These are phyloP conservation scores for Pseudopipra pipra DNA, from an alignment of 2,113 vertebrate genomes.

Conservation along the genomic window DNA sequence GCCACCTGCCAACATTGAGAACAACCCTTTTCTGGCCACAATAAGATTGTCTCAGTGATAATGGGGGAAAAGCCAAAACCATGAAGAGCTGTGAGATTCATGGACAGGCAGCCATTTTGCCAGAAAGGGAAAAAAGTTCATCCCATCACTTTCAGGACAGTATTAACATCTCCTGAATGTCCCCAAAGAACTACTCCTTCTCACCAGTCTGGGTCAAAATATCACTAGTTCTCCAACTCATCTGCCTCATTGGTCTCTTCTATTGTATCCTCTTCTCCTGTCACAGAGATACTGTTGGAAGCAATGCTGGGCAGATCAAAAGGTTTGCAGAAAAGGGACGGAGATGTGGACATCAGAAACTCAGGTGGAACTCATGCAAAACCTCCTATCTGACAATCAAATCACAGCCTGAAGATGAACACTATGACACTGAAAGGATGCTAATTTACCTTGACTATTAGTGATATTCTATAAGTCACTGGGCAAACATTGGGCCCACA, in stretches of 20 bases:
- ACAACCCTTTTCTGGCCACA: neutral
- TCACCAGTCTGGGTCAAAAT: neutral
- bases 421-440: neutral
- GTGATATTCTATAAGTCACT: neutral
- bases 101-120: neutral
- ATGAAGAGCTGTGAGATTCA: neutral
- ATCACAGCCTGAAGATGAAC: neutral
- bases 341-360: neutral
- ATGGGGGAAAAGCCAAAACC: neutral
- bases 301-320: neutral
- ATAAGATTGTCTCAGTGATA: neutral
- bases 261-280: neutral
- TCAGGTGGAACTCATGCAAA: neutral
- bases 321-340: neutral
- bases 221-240: neutral
- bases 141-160: neutral
- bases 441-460: neutral
- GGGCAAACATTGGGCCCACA: neutral
- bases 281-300: neutral
- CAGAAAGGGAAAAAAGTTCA: neutral
- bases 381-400: neutral
- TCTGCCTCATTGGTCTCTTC: neutral
- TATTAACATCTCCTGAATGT: neutral
- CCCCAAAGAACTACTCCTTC: neutral
- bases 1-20: neutral